Conservation (phyloP, 2,113 vertebrate species). For the Dolichallabes microphthalmus region DNA sequence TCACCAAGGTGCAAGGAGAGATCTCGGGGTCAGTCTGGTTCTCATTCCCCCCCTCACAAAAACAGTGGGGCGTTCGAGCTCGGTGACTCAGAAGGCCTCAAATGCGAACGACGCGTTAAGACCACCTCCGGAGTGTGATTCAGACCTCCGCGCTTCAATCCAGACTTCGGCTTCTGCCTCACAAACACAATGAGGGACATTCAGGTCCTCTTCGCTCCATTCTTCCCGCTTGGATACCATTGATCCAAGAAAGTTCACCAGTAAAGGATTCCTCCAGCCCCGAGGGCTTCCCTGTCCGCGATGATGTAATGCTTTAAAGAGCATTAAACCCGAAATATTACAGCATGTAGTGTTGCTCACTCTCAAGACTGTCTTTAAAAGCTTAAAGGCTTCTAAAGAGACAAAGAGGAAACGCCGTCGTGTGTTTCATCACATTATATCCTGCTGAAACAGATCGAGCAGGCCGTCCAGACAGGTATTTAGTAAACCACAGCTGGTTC, state of each 20-base stretch:
- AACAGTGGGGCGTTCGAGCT: constrained; percentile 41
- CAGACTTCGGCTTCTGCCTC: constrained; percentile 52
- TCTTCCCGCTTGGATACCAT: constrained; percentile 51
- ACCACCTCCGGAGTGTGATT: constrained; percentile 57
- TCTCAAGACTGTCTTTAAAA: neutral
- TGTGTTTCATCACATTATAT: constrained; percentile 18
- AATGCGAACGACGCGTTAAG: constrained; percentile 43
- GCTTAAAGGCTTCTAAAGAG: neutral
- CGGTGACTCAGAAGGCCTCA: constrained; percentile 50
- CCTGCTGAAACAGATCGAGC: neutral
- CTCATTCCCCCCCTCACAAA: constrained; percentile 32
- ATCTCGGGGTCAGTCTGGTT: constrained; percentile 20
- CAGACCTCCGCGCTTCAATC: constrained; percentile 54
- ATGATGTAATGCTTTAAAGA: constrained; percentile 61
- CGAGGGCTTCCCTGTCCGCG: constrained; percentile 52
- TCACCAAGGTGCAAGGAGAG: constrained; percentile 11
- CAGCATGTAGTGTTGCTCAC: neutral
- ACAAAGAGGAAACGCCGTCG: neutral
- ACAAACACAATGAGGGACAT: constrained; percentile 55
- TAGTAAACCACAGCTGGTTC: neutral
- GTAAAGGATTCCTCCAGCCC: constrained; percentile 41
- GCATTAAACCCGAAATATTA: constrained; percentile 25
- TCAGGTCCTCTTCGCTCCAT: constrained; percentile 44
- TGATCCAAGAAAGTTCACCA: constrained; percentile 60
- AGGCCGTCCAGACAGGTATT: neutral